Percentiles rank a stretch among this genome's conserved stretches.
These are phyloP conservation scores for Tachypleus tridentatus DNA, from an alignment of 1,140 invertebrate genomes.

Conservation along the genomic window DNA sequence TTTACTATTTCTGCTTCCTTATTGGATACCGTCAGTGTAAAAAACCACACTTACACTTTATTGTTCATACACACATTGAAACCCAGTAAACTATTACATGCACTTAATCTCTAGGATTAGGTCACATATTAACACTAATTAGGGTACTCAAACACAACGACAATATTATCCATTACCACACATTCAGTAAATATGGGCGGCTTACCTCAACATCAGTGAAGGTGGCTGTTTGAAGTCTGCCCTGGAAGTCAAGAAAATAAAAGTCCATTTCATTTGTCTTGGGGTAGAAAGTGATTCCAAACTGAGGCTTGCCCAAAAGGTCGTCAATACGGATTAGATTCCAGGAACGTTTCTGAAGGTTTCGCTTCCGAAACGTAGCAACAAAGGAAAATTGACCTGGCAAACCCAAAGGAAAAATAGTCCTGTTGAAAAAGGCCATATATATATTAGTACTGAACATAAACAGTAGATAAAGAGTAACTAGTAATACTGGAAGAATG, in stretches of 20 bases:
- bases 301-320: constrained; percentile 45
- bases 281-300: constrained; percentile 54
- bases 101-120: too few relatives aligned
- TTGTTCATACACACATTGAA: too few relatives aligned
- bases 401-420: constrained; percentile 51
- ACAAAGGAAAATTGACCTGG: constrained; percentile 59
- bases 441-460: too few relatives aligned
- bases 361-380: constrained; percentile 47
- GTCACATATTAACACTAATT: too few relatives aligned
- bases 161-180: too few relatives aligned
- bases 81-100: too few relatives aligned
- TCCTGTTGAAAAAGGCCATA: constrained; percentile 31
- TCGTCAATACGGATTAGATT: constrained; percentile 54
- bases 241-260: constrained; percentile 44
- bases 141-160: too few relatives aligned
- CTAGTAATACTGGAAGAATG: too few relatives aligned
- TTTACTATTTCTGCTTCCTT: too few relatives aligned
- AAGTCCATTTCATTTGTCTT: constrained; percentile 47
- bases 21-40: too few relatives aligned
- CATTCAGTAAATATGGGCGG: background rate
- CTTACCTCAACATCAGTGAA: constrained; percentile 45
- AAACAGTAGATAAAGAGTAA: too few relatives aligned
- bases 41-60: too few relatives aligned
- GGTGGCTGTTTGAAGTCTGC: constrained; percentile 44
- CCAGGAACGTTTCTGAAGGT: constrained; percentile 48